Percentiles rank a stretch among this genome's conserved stretches.
phyloP scores from a whole-genome alignment of 2,797 vertebrate genomes.

The Melanotaenia boesemani region DNA sequence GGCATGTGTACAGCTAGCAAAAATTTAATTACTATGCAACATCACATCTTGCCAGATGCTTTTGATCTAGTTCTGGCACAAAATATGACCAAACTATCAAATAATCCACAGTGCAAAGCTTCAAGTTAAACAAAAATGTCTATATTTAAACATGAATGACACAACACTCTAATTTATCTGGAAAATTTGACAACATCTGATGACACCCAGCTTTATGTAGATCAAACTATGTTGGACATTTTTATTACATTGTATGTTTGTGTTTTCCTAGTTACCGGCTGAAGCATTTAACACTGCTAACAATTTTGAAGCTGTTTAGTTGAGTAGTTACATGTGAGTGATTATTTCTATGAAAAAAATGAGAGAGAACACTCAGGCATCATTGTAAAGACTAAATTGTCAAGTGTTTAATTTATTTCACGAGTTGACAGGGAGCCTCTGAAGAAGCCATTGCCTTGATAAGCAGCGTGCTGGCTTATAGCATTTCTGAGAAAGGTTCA shows the following conservation, averaged over 20 bases:
- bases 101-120: background rate
- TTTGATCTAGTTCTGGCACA: background rate
- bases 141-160: background rate
- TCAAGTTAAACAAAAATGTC: background rate
- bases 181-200: background rate
- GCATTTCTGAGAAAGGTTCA: constrained; percentile 31
- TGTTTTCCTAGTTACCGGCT: background rate
- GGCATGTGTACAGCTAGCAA: background rate
- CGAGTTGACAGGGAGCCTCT: constrained; percentile 30
- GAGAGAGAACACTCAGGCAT: constrained; percentile 17
- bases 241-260: background rate
- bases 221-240: background rate
- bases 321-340: constrained; percentile 7
- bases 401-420: constrained; percentile 47
- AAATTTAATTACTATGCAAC: background rate
- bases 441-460: constrained; percentile 46
- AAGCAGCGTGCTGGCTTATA: constrained; percentile 41
- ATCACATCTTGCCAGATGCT: background rate
- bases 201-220: background rate
- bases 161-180: background rate
- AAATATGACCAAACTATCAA: background rate
- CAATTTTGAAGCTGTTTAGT: constrained; percentile 14
- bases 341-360: background rate
- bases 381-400: constrained; percentile 29
- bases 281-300: constrained; percentile 2